Percentiles rank a stretch among this genome's conserved stretches.
Conservation (phyloP, 2,113 vertebrate species). For the Hepsetus odoe region DNA sequence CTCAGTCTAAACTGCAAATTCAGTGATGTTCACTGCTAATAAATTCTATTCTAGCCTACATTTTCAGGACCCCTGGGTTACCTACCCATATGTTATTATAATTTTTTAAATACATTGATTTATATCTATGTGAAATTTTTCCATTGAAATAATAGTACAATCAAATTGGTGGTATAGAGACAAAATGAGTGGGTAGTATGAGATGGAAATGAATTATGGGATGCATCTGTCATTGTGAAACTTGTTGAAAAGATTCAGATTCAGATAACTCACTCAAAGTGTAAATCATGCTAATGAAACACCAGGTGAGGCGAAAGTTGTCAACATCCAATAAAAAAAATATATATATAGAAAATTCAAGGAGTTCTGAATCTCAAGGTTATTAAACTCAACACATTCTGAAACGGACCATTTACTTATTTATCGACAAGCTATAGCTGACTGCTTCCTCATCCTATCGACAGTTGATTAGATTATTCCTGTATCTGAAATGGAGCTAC, state of each 20-base stretch:
- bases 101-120: background rate
- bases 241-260: constrained; percentile 34
- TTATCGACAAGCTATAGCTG: background rate
- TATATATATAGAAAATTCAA: constrained; percentile 36
- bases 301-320: constrained; percentile 50
- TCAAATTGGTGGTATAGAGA: background rate
- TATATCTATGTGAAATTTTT: background rate
- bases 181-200: background rate
- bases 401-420: constrained; percentile 36
- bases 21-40: background rate
- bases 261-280: constrained; percentile 39
- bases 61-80: background rate
- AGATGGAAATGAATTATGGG: constrained; percentile 33
- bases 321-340: constrained; percentile 36
- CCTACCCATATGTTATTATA: background rate
- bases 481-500: background rate
- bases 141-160: background rate
- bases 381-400: constrained; percentile 38
- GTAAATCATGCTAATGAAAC: constrained; percentile 55
- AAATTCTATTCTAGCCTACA: background rate
- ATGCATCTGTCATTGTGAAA: constrained; percentile 51
- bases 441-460: constrained; percentile 21
- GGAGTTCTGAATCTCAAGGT: constrained; percentile 20
- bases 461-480: constrained; percentile 32
- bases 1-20: background rate